Evolutionary conservation across 2,797 vertebrate species (phyloP), one percentile per base, ranked within the genome.

Genomic region (Danio tinwini): DNA sequence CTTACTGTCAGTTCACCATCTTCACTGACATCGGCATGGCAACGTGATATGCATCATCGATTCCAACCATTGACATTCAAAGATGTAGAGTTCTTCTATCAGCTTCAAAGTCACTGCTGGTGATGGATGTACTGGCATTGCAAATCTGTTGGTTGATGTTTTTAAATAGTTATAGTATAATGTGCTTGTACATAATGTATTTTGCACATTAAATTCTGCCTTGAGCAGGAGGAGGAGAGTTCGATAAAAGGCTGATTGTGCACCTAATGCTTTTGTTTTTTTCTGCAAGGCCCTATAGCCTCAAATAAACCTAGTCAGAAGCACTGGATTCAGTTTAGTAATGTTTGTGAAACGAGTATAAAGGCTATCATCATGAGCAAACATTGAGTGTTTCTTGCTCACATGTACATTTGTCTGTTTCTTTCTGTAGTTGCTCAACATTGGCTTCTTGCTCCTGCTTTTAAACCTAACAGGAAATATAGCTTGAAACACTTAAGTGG

Each of bases 21-120:
- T 50, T 44, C 64, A 52, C 65, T 70, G 53, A 77, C 65, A 65
- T 76, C 7, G 77, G 74, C 85, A 86, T 86, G 82, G 82, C 83
- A 86, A 86, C 82, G 13, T 37, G 45, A 56, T 79, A 64, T 73
- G 65, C 74, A 44, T 73, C 53, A 62, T 75, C 50, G 69, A 85
- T 82, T 84, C 67, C 17, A 73, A 58, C 49, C 52, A 74, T 79
- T 81, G 69, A 74, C 61, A 70, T 72, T 69, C 72, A 74, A 83
- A 82, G 21, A 16, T 79, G 45, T 49, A 61, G 37, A 21, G 19
- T 12, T 49, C 65, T 76, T 42, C 47, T 39, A 55, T 65, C 7
- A 21, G 17, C 65, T 40, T 76, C n/a, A 53, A 49, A 21, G 21
- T 19, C 14, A 49, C 1, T 29, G 1, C 55, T 44, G 1, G 5